phyloP scores from a whole-genome alignment of 2,888 invertebrate species.

The Achlya flavicornis region DNA sequence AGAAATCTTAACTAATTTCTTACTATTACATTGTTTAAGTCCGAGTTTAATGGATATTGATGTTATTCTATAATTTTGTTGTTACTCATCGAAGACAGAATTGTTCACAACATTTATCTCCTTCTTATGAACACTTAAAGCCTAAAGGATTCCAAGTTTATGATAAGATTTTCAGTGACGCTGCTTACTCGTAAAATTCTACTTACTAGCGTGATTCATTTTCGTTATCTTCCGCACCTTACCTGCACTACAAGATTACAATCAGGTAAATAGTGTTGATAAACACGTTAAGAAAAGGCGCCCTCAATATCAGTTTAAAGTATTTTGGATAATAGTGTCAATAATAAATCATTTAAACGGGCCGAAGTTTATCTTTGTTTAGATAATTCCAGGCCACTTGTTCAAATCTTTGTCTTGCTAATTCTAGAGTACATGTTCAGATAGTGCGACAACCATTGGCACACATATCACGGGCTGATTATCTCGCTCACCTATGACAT shows the following conservation, averaged over 20 bases:
- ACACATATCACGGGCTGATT: conserved; percentile 16
- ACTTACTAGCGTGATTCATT: background rate
- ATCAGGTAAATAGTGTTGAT: background rate
- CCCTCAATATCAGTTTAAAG: background rate
- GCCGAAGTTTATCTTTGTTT: background rate
- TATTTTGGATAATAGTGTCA: background rate
- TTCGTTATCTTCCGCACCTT: background rate
- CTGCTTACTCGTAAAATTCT: conserved; percentile 1
- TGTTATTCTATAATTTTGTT: no score
- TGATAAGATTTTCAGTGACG: background rate
- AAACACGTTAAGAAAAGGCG: background rate
- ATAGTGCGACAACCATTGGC: background rate
- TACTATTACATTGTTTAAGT: no score
- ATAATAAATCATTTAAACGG: background rate
- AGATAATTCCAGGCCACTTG: background rate
- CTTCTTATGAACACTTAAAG: background rate
- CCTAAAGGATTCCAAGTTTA: background rate
- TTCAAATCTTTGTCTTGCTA: background rate
- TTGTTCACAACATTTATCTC: background rate
- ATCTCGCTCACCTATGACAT: conserved; percentile 90
- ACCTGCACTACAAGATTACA: background rate
- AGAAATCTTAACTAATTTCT: background rate
- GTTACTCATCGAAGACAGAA: no score
- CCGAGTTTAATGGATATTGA: no score
- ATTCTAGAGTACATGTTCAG: background rate